phyloP scores from a whole-genome alignment of 2,797 vertebrate species.

The Lateolabrax maculatus region DNA sequence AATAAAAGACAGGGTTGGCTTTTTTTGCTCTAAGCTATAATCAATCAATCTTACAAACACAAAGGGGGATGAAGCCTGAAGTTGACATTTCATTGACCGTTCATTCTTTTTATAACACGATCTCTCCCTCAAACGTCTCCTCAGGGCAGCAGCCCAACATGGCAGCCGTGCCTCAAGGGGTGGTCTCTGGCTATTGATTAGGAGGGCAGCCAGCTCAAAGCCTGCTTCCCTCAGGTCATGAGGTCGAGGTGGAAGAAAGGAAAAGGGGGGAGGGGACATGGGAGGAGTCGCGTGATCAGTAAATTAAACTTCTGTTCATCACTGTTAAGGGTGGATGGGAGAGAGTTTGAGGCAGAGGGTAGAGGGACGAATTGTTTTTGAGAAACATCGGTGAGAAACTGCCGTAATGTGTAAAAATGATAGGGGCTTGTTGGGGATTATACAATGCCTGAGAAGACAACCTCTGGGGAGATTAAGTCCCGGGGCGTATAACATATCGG shows the following conservation, averaged over 20 bases:
- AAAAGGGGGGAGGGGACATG: slow-evolving; percentile 41
- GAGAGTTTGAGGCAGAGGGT: neutral
- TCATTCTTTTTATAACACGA: slow-evolving; percentile 54
- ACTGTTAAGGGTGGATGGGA: slow-evolving; percentile 21
- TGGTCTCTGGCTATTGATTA: slow-evolving; percentile 78
- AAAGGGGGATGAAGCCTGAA: slow-evolving; percentile 48
- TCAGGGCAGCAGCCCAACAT: slow-evolving; percentile 25
- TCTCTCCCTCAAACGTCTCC: slow-evolving; percentile 18
- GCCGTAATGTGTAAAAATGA: no score
- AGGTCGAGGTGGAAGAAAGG: slow-evolving; percentile 75
- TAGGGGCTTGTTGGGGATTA: no score
- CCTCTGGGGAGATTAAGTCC: neutral
- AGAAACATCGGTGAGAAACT: neutral
- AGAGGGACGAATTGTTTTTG: slow-evolving; percentile 8
- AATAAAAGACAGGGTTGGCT: slow-evolving; percentile 46
- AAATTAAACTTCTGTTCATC: slow-evolving; percentile 75
- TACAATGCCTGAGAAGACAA: neutral
- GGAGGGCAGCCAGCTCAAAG: slow-evolving; percentile 43
- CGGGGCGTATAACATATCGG: neutral
- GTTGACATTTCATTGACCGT: slow-evolving; percentile 66
- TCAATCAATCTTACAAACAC: slow-evolving; percentile 69
- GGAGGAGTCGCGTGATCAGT: slow-evolving; percentile 58
- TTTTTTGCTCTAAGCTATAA: slow-evolving; percentile 63
- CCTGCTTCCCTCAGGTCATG: slow-evolving; percentile 67
- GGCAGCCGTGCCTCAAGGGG: slow-evolving; percentile 55